Base-by-base conservation (phyloP, 2,113 vertebrate species). In the Xerus inauris region DNA sequence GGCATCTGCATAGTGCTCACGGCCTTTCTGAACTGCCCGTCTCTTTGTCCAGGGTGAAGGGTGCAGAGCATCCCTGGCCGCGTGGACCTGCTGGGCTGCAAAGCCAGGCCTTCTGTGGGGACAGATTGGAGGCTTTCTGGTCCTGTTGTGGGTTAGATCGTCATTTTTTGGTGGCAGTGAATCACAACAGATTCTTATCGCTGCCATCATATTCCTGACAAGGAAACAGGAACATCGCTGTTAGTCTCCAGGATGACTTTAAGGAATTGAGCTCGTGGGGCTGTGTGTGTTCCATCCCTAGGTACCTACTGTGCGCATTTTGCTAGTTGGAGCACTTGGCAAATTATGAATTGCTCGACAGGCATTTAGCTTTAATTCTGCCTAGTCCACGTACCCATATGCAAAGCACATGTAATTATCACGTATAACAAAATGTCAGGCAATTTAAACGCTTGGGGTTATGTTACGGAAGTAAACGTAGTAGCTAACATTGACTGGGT, bases 161-260 rank as follows among this genome's bases (percentile, higher is more conserved):
- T 65, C 32, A 28, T 38, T 57, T 42, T 12, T 26, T 59, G 64
- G 79, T 87, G 71, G 32, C 49, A 14, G 30, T 51, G 71, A 87
- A 17, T 84, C 51, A 73, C 40, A 85, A 0, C 80, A 72, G 57
- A 87, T 71, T n/a, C 45, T 82, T 84, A 30, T 86, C 77, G n/a
- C n/a, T n/a, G n/a, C n/a, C 71, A 28, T 49, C 51, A 12, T 40
- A 3, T 81, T 73, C 62, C 81, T 69, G 67, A 90, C 95, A 97
- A 32, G 95, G 92, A 89, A 67, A 17, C n/a, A n/a, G n/a, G n/a
- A n/a, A n/a, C n/a, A n/a, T n/a, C n/a, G n/a, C n/a, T n/a, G n/a
- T 94, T 89, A 77, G 65, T 89, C 71, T 92, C 85, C 65, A 79
- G 77, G 83, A 73, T 93, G 91, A 72, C 89, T 93, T 90, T 94